phyloP scores from a whole-genome alignment of 2,888 invertebrate species.

The Temnothorax unifasciatus region DNA sequence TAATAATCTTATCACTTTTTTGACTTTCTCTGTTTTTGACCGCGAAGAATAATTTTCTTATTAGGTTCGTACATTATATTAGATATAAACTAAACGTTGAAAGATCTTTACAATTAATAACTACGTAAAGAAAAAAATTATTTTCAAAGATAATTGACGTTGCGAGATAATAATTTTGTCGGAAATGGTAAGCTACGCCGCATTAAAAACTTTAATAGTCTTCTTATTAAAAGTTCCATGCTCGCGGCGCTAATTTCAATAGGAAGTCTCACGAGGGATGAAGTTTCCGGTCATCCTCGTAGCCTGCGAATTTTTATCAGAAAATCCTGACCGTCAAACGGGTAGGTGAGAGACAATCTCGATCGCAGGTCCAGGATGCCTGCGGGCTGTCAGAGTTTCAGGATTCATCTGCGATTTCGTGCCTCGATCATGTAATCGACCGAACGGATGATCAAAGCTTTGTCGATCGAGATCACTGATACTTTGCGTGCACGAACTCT shows the following conservation, averaged over 20 bases:
- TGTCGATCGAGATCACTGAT: conserved; percentile 29
- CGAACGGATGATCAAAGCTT: conserved; percentile 44
- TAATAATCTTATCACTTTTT: not conserved
- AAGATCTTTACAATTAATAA: not conserved
- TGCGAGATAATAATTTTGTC: not conserved
- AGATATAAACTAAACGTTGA: not conserved
- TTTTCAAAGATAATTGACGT: not conserved
- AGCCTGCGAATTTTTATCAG: conserved; percentile 23
- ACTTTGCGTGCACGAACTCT: conserved; percentile 22
- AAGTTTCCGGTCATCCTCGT: conserved; percentile 3
- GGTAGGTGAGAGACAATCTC: conserved; percentile 2
- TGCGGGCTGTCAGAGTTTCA: conserved; percentile 69
- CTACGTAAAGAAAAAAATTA: not conserved
- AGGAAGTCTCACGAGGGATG: not conserved
- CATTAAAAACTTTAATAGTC: conserved; percentile 21
- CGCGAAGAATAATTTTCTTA: not conserved
- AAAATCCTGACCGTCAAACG: conserved; percentile 18
- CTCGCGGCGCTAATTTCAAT: conserved; percentile 12
- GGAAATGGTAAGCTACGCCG: not conserved
- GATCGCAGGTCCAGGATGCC: conserved; percentile 2
- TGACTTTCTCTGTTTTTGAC: not conserved
- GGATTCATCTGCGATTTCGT: conserved; percentile 76
- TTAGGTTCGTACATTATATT: not conserved
- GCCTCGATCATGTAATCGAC: conserved; percentile 73
- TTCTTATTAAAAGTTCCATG: conserved; percentile 20